phyloP scores from a whole-genome alignment of 1,140 invertebrate species.

The Theocolax elegans region DNA sequence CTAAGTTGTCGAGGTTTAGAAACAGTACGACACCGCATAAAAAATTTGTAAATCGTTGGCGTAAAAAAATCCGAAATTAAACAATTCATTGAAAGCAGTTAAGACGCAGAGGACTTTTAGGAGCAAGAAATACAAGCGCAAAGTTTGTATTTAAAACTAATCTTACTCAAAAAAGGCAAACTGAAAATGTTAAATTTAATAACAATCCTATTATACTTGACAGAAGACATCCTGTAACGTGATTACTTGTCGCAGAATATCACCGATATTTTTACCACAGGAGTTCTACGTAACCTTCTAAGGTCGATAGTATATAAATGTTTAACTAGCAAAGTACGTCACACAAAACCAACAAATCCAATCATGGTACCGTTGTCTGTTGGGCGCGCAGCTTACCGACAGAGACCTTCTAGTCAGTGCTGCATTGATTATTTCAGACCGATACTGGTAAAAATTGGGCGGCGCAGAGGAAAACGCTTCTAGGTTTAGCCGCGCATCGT shows the following conservation, averaged over 20 bases:
- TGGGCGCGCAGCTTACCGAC: not conserved
- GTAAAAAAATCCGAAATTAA: not conserved
- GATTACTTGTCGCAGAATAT: not conserved
- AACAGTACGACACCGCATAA: not conserved
- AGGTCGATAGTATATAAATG: not conserved
- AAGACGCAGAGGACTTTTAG: too few relatives aligned
- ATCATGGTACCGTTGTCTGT: not conserved
- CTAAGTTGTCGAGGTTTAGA: too few relatives aligned
- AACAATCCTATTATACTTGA: not conserved
- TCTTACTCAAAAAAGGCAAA: too few relatives aligned
- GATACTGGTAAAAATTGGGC: too few relatives aligned
- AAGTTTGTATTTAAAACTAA: too few relatives aligned
- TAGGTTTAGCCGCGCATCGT: slow-evolving; percentile 45
- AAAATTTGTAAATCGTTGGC: not conserved
- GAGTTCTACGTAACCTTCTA: not conserved
- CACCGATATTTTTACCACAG: not conserved
- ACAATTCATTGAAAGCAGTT: not conserved
- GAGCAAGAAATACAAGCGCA: too few relatives aligned
- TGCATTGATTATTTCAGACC: too few relatives aligned
- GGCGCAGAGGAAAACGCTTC: slow-evolving; percentile 51
- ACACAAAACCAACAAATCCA: not conserved
- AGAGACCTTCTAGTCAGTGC: not conserved
- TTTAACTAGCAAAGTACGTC: not conserved
- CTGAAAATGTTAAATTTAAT: not conserved
- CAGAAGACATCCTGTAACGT: not conserved